Base-by-base conservation (phyloP, 2,797 vertebrate genomes). In the Premnoplex brunnescens region DNA sequence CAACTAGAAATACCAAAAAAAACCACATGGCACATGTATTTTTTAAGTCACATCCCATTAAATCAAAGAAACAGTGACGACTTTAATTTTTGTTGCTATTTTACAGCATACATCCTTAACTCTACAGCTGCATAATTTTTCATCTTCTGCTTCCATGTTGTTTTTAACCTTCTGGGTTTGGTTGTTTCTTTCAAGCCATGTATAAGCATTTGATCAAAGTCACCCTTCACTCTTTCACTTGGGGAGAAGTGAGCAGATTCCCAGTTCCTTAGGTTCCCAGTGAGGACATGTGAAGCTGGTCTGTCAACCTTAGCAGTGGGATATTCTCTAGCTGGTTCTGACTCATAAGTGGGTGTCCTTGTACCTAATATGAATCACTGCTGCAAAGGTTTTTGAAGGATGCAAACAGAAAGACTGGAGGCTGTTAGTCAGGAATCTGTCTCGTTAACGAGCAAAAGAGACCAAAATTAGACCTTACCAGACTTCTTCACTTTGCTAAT, bases 391-490 rank as follows among this genome's bases (percentile, higher is more conserved):
- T 83, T 87, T 55, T 84, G 75, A 81, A 91, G 78, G 85, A 88
- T 76, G 81, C 63, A 85, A 93, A 79, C 93, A 85, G 77, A 91
- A 93, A 95, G 83, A 71, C 88, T 94, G 85, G 59, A 82, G 90
- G 88, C 62, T 95, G 69, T 66, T 86, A 84, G 68, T 96, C 85
- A 92, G 89, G 88, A 91, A 91, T 88, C 69, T 85, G 69, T 88
- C 95, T 92, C 1, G 4, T 84, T 92, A 93, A 86, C 73, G 76
- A 44, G 85, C 66, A 63, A 77, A 56, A 69, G 39, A 92, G 82
- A 88, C 52, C 74, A 96, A 94, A 96, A 95, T 96, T 91, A 96
- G 93, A 90, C 46, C 39, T 60, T 34, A 81, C 17, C 56, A 89
- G 41, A 82, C 43, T 91, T 95, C 52, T 74, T 92, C 60, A 44